Evolutionary conservation across 2,113 vertebrate species (phyloP).

Genomic region (Bettongia penicillata): DNA sequence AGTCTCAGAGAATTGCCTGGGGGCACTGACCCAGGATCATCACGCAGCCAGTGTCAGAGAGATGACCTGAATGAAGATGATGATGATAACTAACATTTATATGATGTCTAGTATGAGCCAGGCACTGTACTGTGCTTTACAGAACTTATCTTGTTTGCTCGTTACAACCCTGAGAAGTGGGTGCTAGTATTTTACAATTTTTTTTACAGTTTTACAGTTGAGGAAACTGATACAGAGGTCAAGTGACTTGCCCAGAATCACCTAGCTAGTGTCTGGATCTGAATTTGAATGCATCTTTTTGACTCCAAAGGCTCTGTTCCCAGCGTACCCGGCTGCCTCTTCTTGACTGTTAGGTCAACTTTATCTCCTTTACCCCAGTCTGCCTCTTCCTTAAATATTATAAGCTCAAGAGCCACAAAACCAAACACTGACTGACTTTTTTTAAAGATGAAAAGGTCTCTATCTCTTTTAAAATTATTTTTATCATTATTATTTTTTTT

Average conservation of each 20-base stretch:
- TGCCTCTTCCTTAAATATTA: neutral
- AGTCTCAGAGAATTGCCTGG: neutral
- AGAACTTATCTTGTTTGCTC: neutral
- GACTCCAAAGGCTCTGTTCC: neutral
- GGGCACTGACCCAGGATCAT: neutral
- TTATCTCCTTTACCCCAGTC: neutral
- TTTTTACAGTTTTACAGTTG: neutral
- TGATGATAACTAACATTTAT: neutral
- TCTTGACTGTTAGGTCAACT: neutral
- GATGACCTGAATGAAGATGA: neutral
- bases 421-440: neutral
- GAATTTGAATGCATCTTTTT: neutral
- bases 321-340: neutral
- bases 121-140: neutral
- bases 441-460: neutral
- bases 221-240: neutral
- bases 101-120: neutral
- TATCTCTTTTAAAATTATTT: no score
- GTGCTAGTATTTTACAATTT: neutral
- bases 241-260: neutral
- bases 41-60: neutral
- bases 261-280: neutral
- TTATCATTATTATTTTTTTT: no score
- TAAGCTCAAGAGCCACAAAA: neutral
- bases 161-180: neutral